phyloP scores from a whole-genome alignment of 2,888 invertebrate species.

The Leuctra nigra region DNA sequence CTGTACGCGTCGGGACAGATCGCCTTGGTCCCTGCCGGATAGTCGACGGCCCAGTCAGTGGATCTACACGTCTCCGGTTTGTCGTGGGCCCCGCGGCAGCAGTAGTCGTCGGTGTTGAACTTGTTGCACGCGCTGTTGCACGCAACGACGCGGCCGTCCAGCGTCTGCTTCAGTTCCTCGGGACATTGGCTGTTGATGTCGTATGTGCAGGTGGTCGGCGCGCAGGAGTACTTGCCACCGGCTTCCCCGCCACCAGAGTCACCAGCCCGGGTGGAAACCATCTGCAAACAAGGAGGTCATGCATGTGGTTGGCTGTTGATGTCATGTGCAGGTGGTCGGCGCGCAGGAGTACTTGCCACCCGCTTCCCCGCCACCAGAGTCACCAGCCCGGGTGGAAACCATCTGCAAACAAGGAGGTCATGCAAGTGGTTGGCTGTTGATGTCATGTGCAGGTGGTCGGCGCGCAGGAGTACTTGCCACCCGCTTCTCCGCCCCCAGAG shows the following conservation, averaged over 20 bases:
- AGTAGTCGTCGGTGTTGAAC: constrained; percentile 43
- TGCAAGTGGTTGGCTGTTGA: constrained; percentile 36
- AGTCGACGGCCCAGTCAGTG: constrained; percentile 37
- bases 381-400: no score
- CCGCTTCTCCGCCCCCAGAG: no score
- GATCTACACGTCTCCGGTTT: constrained; percentile 40
- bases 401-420: no score
- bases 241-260: not conserved
- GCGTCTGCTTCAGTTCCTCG: constrained; percentile 31
- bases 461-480: constrained; percentile 39
- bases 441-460: constrained; percentile 36
- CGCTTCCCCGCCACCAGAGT: no score
- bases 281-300: no score
- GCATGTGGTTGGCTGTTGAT: constrained; percentile 36
- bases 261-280: no score
- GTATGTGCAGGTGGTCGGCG: constrained; percentile 35
- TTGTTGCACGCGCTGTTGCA: constrained; percentile 45
- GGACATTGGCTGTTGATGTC: constrained; percentile 40
- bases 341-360: constrained; percentile 39
- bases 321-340: constrained; percentile 36
- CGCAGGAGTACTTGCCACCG: constrained; percentile 37
- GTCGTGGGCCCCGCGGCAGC: constrained; percentile 41
- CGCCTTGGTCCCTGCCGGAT: constrained; percentile 41
- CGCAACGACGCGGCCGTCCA: constrained; percentile 35
- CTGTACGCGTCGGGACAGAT: constrained; percentile 48